These are phyloP conservation scores for Oxygymnocypris stewartii DNA, from an alignment of 2,113 vertebrate species.

Conservation along the genomic window DNA sequence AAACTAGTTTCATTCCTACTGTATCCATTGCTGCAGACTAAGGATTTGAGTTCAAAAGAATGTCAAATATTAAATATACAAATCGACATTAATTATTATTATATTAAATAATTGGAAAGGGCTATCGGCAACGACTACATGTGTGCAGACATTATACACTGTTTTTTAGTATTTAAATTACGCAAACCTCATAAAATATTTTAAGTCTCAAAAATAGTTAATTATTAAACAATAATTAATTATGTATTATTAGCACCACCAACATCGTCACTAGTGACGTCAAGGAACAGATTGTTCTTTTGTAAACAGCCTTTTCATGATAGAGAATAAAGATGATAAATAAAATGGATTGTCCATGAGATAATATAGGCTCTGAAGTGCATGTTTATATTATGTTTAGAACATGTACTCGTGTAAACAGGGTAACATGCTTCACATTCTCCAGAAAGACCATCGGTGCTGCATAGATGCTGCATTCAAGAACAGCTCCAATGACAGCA, in stretches of 20 bases:
- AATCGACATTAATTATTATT: not conserved
- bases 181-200: not conserved
- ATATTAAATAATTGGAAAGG: not conserved
- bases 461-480: slow-evolving; percentile 12
- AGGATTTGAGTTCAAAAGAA: not conserved
- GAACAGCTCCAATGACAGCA: not conserved
- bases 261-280: slow-evolving; percentile 6
- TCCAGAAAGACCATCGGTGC: not conserved
- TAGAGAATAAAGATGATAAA: not conserved
- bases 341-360: not conserved
- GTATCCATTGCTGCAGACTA: not conserved
- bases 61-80: not conserved
- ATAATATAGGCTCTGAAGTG: not conserved
- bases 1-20: slow-evolving; percentile 37
- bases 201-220: not conserved
- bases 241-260: not conserved
- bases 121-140: not conserved
- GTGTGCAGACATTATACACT: not conserved
- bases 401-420: not conserved
- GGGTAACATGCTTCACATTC: not conserved
- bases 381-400: not conserved
- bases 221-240: too few species aligned
- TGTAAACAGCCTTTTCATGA: not conserved
- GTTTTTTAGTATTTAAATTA: not conserved
- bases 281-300: not conserved